A percentile compares a stretch with the other conserved stretches of the same genome.
These are phyloP conservation scores for Drosophila emarginata DNA, from an alignment of 2,888 invertebrate species.

Conservation along the genomic window DNA sequence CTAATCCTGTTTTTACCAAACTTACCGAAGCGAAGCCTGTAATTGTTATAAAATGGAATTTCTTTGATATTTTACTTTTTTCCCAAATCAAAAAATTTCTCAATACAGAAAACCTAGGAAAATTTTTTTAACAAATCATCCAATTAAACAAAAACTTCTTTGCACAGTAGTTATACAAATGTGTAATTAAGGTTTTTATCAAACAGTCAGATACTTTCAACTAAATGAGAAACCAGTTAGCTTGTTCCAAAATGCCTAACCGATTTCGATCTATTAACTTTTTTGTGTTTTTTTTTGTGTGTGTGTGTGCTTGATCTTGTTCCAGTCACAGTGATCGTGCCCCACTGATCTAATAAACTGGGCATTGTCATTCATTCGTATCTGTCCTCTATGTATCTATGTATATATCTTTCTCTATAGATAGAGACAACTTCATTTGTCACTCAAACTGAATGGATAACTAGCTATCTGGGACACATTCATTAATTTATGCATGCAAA, in stretches of 20 bases:
- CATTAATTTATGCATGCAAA: constrained; percentile 68
- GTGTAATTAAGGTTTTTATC: not conserved
- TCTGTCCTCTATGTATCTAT: constrained; percentile 12
- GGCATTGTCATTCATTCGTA: constrained; percentile 42
- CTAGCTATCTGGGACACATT: constrained; percentile 56
- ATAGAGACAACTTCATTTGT: constrained; percentile 50
- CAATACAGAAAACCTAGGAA: not conserved
- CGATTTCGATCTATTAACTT: constrained; percentile 36
- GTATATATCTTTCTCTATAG: constrained; percentile 7
- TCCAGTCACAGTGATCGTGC: constrained; percentile 16
- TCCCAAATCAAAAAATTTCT: not conserved
- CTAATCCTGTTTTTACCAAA: too few relatives aligned
- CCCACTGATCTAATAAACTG: constrained; percentile 49
- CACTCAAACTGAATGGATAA: constrained; percentile 47
- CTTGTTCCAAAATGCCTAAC: constrained; percentile 14
- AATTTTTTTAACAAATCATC: not conserved
- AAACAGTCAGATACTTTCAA: not conserved
- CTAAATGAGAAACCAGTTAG: constrained; percentile 29
- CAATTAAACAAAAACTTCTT: not conserved
- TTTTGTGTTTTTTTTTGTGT: constrained; percentile 2
- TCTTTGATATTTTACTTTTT: too few relatives aligned
- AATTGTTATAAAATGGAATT: too few relatives aligned
- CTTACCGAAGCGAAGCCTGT: too few relatives aligned
- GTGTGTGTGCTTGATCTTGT: constrained; percentile 19
- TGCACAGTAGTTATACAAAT: not conserved